Evolutionary conservation across 2,113 vertebrate species (phyloP).

Genomic region (Hippolais icterina): DNA sequence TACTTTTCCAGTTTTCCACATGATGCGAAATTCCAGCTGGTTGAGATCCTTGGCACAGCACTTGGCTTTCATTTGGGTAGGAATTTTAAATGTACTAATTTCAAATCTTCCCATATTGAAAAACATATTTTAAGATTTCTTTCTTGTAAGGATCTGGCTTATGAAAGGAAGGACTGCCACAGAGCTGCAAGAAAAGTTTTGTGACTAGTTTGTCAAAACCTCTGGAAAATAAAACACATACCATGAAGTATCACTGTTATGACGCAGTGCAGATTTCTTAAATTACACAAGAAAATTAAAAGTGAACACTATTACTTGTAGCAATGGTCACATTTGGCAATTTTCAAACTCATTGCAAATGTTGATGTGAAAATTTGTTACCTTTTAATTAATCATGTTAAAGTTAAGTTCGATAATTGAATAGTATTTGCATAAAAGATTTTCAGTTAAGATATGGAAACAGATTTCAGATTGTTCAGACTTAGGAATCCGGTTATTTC

Average conservation of each 20-base stretch:
- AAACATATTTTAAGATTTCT: background rate
- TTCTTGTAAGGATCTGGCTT: background rate
- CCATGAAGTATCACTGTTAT: background rate
- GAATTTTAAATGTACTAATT: background rate
- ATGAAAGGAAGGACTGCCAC: background rate
- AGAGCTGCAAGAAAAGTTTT: background rate
- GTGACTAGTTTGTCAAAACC: background rate
- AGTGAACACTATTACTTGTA: accelerated
- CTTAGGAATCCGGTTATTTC: background rate
- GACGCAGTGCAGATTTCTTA: background rate
- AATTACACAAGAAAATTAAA: background rate
- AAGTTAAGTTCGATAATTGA: background rate
- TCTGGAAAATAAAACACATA: background rate
- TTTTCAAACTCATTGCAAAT: background rate
- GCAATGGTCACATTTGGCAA: background rate
- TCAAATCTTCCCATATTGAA: background rate
- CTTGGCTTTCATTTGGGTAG: background rate
- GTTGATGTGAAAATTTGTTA: background rate
- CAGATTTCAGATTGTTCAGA: background rate
- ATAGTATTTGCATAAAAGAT: background rate
- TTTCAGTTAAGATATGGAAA: background rate
- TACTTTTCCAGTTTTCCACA: background rate
- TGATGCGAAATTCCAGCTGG: background rate
- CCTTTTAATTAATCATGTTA: background rate
- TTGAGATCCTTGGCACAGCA: background rate